Evolutionary conservation across 2,113 vertebrate species (phyloP), one percentile per base, ranked within the genome.

Genomic region (Oostethus manadensis): DNA sequence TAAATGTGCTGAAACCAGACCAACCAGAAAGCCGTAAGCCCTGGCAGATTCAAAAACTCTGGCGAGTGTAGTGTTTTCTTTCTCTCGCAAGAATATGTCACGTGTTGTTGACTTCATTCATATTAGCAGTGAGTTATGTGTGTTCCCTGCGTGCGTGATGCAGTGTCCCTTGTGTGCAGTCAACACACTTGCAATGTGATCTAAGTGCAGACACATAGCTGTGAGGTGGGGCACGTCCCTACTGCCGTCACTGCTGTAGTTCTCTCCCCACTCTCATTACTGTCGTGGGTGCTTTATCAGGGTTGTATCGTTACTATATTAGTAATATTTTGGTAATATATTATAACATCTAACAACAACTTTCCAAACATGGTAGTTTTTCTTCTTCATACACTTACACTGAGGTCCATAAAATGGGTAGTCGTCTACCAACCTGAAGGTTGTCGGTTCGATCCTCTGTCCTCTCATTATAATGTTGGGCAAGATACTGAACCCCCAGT

Each of bases 161-260:
- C 68, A 74, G 63, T 62, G 70, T 10, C 66, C 46, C 57, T 56
- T 62, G 55, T 54, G 14, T 66, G 73, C 26, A 58, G 50, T 66
- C 40, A 71, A 74, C 73, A 66, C 69, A 72, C 66, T 61, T 68
- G 78, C 80, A 71, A 82, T 79, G 81, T 77, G 82, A 88, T 85
- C 79, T 67, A 59, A 66, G 64, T 62, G 64, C 74, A 77, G 58
- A 74, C 69, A 71, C 70, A 80, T 58, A 68, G 86, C 88, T 76
- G 14, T 58, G 65, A 86, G 87, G 78, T 72, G 85, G 86, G 84
- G 87, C 54, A 80, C 70, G 73, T 77, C 79, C 70, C 62, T 16
- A 45, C 48, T 21, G 8, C 47, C 51, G 51, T 42, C 56, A 40
- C 23, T 23, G 51, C 38, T 74, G 20, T 72, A 54, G 69, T 18